Evolutionary conservation across 2,797 vertebrate genomes (phyloP).

Genomic region (Austrolebias charrua): DNA sequence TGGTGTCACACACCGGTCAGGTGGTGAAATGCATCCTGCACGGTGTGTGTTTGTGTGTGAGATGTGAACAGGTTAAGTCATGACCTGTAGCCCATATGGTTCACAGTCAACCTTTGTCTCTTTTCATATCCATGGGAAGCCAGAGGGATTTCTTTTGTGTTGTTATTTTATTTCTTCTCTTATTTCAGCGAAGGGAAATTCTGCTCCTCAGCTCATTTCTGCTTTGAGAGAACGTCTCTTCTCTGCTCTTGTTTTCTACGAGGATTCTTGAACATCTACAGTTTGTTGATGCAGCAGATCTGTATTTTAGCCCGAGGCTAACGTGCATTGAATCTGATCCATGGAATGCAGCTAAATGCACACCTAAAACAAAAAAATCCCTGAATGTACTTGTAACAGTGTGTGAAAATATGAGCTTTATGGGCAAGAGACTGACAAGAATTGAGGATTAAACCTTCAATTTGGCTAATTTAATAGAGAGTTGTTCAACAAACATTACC

Average conservation of each 20-base stretch:
- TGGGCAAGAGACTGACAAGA: conserved; percentile 4
- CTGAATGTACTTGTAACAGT: conserved; percentile 5
- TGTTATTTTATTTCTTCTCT: conserved; percentile 50
- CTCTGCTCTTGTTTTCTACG: conserved; percentile 33
- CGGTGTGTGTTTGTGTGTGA: conserved; percentile 46
- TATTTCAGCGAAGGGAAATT: conserved; percentile 36
- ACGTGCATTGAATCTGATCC: conserved; percentile 8
- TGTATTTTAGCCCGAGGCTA: conserved; percentile 51
- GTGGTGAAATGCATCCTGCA: conserved; percentile 28
- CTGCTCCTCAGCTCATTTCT: conserved; percentile 26
- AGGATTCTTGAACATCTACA: conserved; percentile 50
- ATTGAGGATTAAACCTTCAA: background rate
- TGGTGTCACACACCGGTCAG: conserved; percentile 40
- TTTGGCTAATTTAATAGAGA: background rate
- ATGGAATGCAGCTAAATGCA: conserved; percentile 10
- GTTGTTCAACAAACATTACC: too few species aligned
- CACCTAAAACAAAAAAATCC: conserved; percentile 10
- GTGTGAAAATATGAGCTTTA: conserved; percentile 1
- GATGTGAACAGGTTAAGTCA: conserved; percentile 50
- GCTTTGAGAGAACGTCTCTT: conserved; percentile 35
- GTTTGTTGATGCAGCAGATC: conserved; percentile 36
- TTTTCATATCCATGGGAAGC: conserved; percentile 52
- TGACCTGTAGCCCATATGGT: conserved; percentile 51
- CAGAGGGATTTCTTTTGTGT: conserved; percentile 38
- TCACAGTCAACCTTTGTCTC: conserved; percentile 54